phyloP scores from a whole-genome alignment of 2,113 vertebrate genomes.

The Pipra filicauda region DNA sequence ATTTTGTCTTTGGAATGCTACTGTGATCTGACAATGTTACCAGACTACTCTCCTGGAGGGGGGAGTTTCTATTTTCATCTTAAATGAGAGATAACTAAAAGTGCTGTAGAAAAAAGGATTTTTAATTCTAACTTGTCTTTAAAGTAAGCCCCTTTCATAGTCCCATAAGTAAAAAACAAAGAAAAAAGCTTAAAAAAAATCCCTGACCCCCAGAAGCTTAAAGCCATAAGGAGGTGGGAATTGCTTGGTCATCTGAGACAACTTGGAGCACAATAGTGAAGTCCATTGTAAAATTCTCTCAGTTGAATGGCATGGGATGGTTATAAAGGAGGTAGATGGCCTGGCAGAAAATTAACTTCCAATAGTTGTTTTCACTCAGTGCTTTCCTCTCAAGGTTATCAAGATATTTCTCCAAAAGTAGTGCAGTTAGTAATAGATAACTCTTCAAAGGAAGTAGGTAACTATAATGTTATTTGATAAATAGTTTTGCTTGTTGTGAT shows the following conservation, averaged over 20 bases:
- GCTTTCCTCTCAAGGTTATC: neutral
- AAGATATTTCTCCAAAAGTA: neutral
- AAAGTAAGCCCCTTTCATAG: neutral
- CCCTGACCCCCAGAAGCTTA: neutral
- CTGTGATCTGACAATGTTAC: conserved; percentile 52
- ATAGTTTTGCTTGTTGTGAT: neutral
- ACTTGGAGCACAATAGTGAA: neutral
- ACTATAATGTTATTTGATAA: neutral
- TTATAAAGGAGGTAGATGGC: neutral
- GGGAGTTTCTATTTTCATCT: neutral
- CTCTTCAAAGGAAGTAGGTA: neutral
- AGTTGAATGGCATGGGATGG: accelerated
- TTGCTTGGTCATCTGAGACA: neutral
- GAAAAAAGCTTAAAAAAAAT: neutral
- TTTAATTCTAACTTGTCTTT: neutral
- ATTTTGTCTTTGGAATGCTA: conserved; percentile 21
- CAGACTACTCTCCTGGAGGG: neutral
- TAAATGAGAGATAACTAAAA: neutral
- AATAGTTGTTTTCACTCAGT: neutral
- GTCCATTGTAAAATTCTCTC: neutral
- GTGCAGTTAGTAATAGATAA: neutral
- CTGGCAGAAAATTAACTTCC: neutral
- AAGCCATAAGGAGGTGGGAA: neutral
- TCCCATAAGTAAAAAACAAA: neutral
- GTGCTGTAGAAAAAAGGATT: neutral